These are phyloP conservation scores for Drosophila rhopaloa DNA, from an alignment of 1,140 invertebrate species.

Conservation along the genomic window DNA sequence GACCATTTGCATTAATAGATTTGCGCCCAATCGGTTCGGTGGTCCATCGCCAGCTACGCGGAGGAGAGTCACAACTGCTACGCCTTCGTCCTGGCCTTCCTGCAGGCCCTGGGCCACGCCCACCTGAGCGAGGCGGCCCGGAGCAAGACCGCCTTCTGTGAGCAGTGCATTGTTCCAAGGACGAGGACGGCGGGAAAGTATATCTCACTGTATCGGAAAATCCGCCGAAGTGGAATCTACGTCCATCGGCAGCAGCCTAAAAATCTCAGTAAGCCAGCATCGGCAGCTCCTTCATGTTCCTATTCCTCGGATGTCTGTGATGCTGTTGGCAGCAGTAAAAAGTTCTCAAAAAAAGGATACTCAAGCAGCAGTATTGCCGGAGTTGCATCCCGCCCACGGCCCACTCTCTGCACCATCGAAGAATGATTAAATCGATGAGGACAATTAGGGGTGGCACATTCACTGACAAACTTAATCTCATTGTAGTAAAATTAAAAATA, in stretches of 20 bases:
- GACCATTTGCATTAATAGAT: constrained; percentile 81
- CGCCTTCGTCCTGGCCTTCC: constrained; percentile 91
- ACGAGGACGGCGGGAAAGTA: constrained; percentile 92
- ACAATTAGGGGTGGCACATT: no score
- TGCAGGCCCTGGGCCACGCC: constrained; percentile 88
- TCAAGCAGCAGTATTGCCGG: constrained; percentile 42
- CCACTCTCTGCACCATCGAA: constrained; percentile 77
- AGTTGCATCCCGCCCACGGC: constrained; percentile 45
- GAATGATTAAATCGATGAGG: constrained; percentile 39
- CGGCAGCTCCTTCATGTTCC: constrained; percentile 19
- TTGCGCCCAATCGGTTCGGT: constrained; percentile 87
- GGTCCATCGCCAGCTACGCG: constrained; percentile 89
- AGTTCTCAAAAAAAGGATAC: constrained; percentile 33
- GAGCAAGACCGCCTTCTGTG: constrained; percentile 88
- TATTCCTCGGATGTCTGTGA: constrained; percentile 18
- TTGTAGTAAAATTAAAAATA: neutral
- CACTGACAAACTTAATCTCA: neutral
- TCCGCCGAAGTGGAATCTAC: constrained; percentile 86
- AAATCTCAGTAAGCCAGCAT: constrained; percentile 26
- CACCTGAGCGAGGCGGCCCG: constrained; percentile 87
- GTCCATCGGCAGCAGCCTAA: constrained; percentile 83
- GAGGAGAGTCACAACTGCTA: constrained; percentile 92
- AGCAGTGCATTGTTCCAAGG: constrained; percentile 90
- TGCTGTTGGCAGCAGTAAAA: constrained; percentile 13
- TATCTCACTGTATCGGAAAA: constrained; percentile 90